phyloP scores from a whole-genome alignment of 2,113 vertebrate genomes.

The Genyomyrus donnyi region DNA sequence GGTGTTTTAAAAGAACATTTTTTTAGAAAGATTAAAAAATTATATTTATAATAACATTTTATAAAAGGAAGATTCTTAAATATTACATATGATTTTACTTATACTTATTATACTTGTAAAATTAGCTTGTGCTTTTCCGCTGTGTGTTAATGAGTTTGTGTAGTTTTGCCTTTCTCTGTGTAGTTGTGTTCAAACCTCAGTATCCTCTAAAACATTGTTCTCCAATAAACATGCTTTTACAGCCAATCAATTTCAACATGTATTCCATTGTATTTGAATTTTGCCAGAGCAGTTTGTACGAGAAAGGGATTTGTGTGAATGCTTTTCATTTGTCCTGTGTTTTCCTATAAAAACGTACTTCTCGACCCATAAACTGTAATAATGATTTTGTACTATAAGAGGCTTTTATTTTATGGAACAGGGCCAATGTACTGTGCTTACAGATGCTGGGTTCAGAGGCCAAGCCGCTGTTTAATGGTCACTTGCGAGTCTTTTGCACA shows the following conservation, averaged over 20 bases:
- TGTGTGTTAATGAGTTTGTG: not conserved
- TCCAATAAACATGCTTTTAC: not conserved
- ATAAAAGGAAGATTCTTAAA: conserved; percentile 8
- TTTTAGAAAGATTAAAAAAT: not conserved
- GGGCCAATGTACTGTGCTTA: conserved; percentile 1
- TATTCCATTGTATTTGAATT: not conserved
- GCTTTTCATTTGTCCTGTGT: not conserved
- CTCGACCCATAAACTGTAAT: not conserved
- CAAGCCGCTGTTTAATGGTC: not conserved
- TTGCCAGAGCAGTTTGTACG: not conserved
- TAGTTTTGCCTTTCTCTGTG: not conserved
- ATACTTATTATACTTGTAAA: not conserved
- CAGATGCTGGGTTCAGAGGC: not conserved
- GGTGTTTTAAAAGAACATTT: conserved; percentile 10
- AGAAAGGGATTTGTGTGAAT: not conserved
- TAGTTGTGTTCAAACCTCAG: not conserved
- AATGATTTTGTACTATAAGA: not conserved
- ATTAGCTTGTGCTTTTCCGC: not conserved
- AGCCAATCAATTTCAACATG: not conserved
- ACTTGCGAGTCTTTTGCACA: not conserved
- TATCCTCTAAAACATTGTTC: not conserved
- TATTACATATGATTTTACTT: conserved; percentile 8
- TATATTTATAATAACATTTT: conserved; percentile 16
- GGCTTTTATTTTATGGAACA: not conserved
- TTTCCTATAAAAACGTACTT: not conserved